These are phyloP conservation scores for Dugesia japonica DNA, from an alignment of 2,888 invertebrate species.

Conservation along the genomic window DNA sequence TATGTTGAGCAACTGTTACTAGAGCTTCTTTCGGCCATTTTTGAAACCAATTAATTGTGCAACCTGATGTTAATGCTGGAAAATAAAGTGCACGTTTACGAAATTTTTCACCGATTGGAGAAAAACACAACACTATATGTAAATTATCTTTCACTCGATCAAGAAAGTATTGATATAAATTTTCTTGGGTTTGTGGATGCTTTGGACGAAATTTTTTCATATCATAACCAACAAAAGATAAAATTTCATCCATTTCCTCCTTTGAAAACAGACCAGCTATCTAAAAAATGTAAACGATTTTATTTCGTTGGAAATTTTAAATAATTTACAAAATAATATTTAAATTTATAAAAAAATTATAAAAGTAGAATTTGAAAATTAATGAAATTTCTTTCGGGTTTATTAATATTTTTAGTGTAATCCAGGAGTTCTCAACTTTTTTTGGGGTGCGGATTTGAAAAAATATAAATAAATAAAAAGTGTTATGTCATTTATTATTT, in stretches of 20 bases:
- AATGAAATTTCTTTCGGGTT: too few species aligned
- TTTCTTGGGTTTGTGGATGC: slow-evolving; percentile 64
- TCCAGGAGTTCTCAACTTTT: too few species aligned
- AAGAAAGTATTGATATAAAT: slow-evolving; percentile 75
- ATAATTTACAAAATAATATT: too few species aligned
- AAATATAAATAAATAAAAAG: too few species aligned
- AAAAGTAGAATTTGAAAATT: too few species aligned
- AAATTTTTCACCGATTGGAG: slow-evolving; percentile 59
- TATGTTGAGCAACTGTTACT: slow-evolving; percentile 61
- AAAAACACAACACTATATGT: slow-evolving; percentile 77
- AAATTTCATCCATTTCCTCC: slow-evolving; percentile 83
- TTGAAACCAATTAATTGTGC: slow-evolving; percentile 50
- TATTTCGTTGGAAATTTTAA: too few species aligned
- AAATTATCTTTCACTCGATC: slow-evolving; percentile 71
- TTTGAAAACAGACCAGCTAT: slow-evolving; percentile 58
- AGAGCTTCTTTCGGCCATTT: slow-evolving; percentile 67
- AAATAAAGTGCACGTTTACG: slow-evolving; percentile 45
- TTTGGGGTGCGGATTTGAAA: too few species aligned
- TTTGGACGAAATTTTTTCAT: slow-evolving; percentile 86
- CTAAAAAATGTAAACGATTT: too few species aligned
- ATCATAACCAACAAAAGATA: slow-evolving; percentile 72
- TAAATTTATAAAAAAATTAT: too few species aligned
- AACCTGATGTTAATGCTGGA: slow-evolving; percentile 46
- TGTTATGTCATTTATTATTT: too few species aligned
- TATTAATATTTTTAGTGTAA: too few species aligned